Conservation (phyloP, 2,888 invertebrate species). For the Leptinotarsa rubiginosa region DNA sequence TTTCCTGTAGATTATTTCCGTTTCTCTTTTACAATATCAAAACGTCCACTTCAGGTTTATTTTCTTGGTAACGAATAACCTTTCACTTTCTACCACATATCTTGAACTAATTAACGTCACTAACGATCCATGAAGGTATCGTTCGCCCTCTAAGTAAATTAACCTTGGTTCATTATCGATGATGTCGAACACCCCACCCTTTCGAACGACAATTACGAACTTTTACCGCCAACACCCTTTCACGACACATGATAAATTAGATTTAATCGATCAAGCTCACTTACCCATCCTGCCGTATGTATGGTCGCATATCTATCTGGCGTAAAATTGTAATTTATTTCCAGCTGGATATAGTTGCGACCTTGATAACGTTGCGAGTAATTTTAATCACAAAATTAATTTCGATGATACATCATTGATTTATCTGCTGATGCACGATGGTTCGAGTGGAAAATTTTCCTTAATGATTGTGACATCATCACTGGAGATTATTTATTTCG, state of each 20-base stretch:
- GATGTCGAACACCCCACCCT: conserved; percentile 1
- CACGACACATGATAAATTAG: conserved; percentile 1
- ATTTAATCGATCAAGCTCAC: not conserved
- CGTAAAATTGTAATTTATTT: conserved; percentile 35
- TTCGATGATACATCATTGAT: conserved; percentile 32
- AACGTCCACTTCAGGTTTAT: too few relatives aligned
- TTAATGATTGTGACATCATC: too few relatives aligned
- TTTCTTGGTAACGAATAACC: not conserved
- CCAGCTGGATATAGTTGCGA: conserved; percentile 29
- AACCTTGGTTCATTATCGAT: conserved; percentile 10
- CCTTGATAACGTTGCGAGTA: conserved; percentile 34
- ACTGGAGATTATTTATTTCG: too few relatives aligned
- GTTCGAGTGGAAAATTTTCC: not conserved
- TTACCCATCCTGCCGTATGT: conserved; percentile 16
- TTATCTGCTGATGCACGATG: conserved; percentile 13
- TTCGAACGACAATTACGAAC: conserved; percentile 1
- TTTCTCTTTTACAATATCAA: too few relatives aligned
- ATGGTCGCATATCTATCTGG: conserved; percentile 35
- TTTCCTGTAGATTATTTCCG: too few relatives aligned
- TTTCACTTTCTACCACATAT: not conserved
- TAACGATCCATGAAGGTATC: not conserved
- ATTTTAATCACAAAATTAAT: conserved; percentile 34
- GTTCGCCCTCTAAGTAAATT: not conserved
- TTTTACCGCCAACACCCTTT: conserved; percentile 11
- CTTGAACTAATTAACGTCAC: not conserved